Conservation (phyloP, 2,888 invertebrate species). For the Drosophila tanythrix region DNA sequence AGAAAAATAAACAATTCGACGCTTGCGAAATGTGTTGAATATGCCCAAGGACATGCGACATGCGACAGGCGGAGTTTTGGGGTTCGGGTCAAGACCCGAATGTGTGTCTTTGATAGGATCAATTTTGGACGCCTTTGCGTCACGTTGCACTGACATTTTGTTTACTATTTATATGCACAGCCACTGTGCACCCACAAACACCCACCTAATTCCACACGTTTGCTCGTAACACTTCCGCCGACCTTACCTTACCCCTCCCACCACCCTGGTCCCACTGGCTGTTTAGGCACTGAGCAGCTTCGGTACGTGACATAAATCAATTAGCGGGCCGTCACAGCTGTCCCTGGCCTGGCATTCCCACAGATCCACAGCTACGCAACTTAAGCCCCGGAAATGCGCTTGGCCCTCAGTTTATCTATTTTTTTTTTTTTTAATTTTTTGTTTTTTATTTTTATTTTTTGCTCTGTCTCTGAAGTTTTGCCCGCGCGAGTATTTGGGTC, state of each 20-base stretch:
- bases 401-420: conserved; percentile 20
- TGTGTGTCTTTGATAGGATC: conserved; percentile 5
- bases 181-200: not conserved
- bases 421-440: conserved; percentile 1
- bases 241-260: conserved; percentile 3
- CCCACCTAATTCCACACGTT: not conserved
- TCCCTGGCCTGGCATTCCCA: conserved; percentile 57
- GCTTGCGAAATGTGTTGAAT: not conserved
- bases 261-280: not conserved
- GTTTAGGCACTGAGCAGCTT: conserved; percentile 22
- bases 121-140: conserved; percentile 42
- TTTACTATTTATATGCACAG: conserved; percentile 60
- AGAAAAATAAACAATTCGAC: not conserved
- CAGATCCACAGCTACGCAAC: conserved; percentile 32
- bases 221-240: conserved; percentile 11
- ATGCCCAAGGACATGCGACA: conserved; percentile 8
- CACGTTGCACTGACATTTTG: conserved; percentile 68
- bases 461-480: conserved; percentile 54
- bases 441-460: not conserved
- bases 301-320: conserved; percentile 77
- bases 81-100: not conserved
- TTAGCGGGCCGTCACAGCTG: conserved; percentile 70
- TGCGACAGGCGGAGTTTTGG: not conserved
- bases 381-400: conserved; percentile 70
- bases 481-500: conserved; percentile 75